Evolutionary conservation across 2,888 invertebrate genomes (phyloP), one percentile per base, ranked within the genome.

Genomic region (Apantesis nais): DNA sequence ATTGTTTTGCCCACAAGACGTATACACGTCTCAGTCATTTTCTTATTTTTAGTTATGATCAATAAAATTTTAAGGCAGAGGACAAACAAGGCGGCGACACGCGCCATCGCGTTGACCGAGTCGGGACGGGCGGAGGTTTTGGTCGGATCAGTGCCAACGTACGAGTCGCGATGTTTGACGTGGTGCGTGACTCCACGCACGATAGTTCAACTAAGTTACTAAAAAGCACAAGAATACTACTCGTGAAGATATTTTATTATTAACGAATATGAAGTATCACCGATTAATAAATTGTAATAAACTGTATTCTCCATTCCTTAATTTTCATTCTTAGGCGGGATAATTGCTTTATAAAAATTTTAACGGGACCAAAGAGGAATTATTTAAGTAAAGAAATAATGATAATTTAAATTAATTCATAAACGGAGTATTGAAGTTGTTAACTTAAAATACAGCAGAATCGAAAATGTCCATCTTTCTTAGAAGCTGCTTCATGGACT

Each of bases 51-150:
- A 82, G 79, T 69, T 68, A 62, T 80, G 83, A 81, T 82, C 81
- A 80, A 79, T 78, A 76, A 78, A 73, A 73, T 79, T 78, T 83
- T 82, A 84, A 86, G 84, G 86, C 85, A 77, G 86, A 86, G 85
- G 85, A 79, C 86, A 83, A 85, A 77, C 73, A 81, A 76, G 78
- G 80, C 76, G 78, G 74, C 79, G 80, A 83, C 82, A 85, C 80
- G 81, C 79, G 80, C 77, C 83, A 80, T 83, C 80, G 85, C 78
- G 81, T 84, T 85, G 83, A 85, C 85, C 80, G 83, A 84, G 80
- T 80, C 82, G 76, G 73, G 55, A 39, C 66, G 66, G 79, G 83
- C 85, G 86, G 85, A 87, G 85, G 87, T 87, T 87, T 89, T 85
- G 79, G 77, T 85, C 81, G 84, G 85, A 83, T 74, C 67, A 77